phyloP scores from a whole-genome alignment of 2,888 invertebrate genomes.

The Sinodicranocentrus sp. region DNA sequence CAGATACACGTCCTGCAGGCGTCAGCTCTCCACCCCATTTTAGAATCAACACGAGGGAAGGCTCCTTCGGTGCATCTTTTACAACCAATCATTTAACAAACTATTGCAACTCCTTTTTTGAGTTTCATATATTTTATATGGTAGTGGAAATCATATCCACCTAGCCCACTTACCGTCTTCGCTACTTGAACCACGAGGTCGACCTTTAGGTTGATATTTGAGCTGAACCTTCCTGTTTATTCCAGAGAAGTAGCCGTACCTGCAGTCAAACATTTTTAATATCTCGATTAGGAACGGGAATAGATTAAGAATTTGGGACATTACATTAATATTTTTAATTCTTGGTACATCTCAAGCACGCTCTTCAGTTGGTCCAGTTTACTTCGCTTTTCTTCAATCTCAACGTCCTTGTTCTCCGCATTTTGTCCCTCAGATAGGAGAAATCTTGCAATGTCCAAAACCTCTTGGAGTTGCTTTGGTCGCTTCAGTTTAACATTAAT shows the following conservation, averaged over 20 bases:
- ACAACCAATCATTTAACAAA: no score
- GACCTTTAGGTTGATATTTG: slow-evolving; percentile 98
- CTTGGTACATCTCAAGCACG: slow-evolving; percentile 91
- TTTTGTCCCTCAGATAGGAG: slow-evolving; percentile 93
- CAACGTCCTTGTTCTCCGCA: slow-evolving; percentile 88
- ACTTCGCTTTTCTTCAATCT: slow-evolving; percentile 97
- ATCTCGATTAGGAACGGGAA: not conserved
- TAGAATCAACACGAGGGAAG: slow-evolving; percentile 95
- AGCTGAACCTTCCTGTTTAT: slow-evolving; percentile 99
- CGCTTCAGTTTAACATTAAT: slow-evolving; percentile 98
- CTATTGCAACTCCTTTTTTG: no score
- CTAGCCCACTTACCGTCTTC: slow-evolving; percentile 93
- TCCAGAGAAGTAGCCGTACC: slow-evolving; percentile 99
- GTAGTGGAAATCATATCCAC: not conserved
- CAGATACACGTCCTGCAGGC: slow-evolving; percentile 97
- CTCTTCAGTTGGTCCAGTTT: slow-evolving; percentile 98
- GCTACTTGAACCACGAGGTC: slow-evolving; percentile 93
- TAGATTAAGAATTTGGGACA: not conserved
- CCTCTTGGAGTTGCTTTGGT: slow-evolving; percentile 98
- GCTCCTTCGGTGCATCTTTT: slow-evolving; percentile 91
- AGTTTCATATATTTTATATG: slow-evolving; percentile 1
- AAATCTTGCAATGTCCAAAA: slow-evolving; percentile 96
- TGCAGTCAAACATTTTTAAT: slow-evolving; percentile 78
- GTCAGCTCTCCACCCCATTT: slow-evolving; percentile 99
- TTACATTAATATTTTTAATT: not conserved